These are phyloP conservation scores for Lordiphosa collinella DNA, from an alignment of 1,140 invertebrate species.

Conservation along the genomic window DNA sequence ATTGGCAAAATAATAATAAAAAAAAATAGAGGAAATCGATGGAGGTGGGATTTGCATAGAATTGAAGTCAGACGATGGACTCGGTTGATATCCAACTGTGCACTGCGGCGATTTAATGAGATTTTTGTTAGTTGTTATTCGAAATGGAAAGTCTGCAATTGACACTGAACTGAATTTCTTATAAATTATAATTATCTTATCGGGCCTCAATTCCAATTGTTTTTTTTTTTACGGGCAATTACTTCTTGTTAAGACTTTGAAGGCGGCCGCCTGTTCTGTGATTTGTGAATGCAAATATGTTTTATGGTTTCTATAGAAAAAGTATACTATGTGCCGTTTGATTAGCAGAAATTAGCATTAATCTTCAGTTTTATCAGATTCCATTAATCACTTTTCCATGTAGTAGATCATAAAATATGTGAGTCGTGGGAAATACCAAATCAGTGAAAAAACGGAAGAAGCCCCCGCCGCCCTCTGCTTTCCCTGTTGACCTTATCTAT, in stretches of 20 bases:
- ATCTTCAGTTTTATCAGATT: too few relatives aligned
- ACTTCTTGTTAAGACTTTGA: conserved; percentile 53
- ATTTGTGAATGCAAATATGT: conserved; percentile 46
- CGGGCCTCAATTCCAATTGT: conserved; percentile 32
- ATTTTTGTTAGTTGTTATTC: conserved; percentile 48
- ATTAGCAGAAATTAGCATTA: too few relatives aligned
- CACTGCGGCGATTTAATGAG: conserved; percentile 63
- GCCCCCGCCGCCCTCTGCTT: conserved; percentile 12
- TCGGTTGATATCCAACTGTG: conserved; percentile 51
- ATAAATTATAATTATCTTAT: conserved; percentile 55
- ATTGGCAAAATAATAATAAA: conserved; percentile 36
- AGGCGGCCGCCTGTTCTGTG: conserved; percentile 50
- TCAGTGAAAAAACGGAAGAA: conserved; percentile 58
- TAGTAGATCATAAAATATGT: neutral
- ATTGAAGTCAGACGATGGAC: conserved; percentile 36
- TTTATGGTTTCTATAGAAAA: conserved; percentile 11
- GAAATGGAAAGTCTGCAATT: conserved; percentile 64
- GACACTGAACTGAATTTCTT: conserved; percentile 32
- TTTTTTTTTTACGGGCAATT: conserved; percentile 50
- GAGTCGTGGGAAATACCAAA: conserved; percentile 62
- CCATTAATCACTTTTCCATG: too few relatives aligned
- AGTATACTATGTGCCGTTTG: too few relatives aligned
- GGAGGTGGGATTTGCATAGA: conserved; percentile 57
- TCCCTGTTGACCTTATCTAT: conserved; percentile 1
- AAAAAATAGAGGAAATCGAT: conserved; percentile 48